A percentile compares a stretch with the other conserved stretches of the same genome.
These are phyloP conservation scores for Scartelaos histophorus DNA, from an alignment of 2,113 vertebrate species.

Conservation along the genomic window DNA sequence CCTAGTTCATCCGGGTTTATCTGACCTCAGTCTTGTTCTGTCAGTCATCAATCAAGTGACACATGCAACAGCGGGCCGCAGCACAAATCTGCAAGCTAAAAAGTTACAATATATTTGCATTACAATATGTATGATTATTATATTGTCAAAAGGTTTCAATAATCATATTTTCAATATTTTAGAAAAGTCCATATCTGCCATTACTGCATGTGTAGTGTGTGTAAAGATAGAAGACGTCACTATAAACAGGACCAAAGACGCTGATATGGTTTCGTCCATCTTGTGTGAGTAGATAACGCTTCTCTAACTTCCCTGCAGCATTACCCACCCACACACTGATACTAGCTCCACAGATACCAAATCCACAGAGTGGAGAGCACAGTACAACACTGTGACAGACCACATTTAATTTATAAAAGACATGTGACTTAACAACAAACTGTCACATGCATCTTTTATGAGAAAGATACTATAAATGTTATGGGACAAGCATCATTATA, in stretches of 20 bases:
- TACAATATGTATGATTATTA: not conserved
- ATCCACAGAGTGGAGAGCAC: constrained; percentile 7
- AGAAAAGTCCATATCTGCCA: not conserved
- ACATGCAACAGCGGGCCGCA: too few relatives aligned
- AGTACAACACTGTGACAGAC: constrained; percentile 5
- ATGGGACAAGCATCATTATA: not conserved
- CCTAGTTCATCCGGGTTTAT: constrained; percentile 44
- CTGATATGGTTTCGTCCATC: constrained; percentile 41
- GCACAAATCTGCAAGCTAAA: not conserved
- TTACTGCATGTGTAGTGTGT: not conserved
- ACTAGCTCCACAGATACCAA: too few relatives aligned
- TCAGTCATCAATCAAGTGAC: not conserved
- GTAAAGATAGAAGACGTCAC: not conserved
- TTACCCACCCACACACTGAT: constrained; percentile 28
- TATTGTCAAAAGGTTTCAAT: not conserved
- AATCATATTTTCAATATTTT: not conserved
- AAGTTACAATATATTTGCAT: not conserved
- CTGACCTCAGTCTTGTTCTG: constrained; percentile 14
- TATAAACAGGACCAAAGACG: constrained; percentile 17
- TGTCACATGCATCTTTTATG: constrained; percentile 8
- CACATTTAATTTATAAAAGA: not conserved
- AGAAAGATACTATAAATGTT: not conserved
- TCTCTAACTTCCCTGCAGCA: constrained; percentile 20
- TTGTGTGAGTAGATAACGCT: constrained; percentile 60
- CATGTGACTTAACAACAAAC: constrained; percentile 16